Conservation (phyloP, 2,888 invertebrate genomes). For the Polia nebulosa region DNA sequence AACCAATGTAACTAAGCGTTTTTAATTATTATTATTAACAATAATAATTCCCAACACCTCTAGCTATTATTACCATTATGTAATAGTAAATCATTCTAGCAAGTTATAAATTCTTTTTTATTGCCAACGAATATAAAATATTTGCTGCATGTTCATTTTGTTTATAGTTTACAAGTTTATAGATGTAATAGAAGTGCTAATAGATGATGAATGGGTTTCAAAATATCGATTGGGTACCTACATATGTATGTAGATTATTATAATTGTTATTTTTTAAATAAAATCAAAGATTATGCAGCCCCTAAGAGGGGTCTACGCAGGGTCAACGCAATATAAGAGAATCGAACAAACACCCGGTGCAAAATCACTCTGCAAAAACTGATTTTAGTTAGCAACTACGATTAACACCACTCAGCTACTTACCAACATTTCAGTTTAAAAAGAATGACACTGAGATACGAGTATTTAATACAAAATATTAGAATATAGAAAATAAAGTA, state of each 20-base stretch:
- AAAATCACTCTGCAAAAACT: too few relatives aligned
- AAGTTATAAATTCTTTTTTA: constrained; percentile 38
- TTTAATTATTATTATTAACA: constrained; percentile 16
- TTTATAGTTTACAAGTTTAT: constrained; percentile 24
- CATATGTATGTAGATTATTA: not conserved
- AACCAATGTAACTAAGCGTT: constrained; percentile 9
- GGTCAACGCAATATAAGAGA: not conserved
- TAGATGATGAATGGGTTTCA: not conserved
- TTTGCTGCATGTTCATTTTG: constrained; percentile 40
- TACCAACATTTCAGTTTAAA: constrained; percentile 4
- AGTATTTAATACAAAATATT: constrained; percentile 22
- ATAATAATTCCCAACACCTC: constrained; percentile 29
- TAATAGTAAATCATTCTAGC: constrained; percentile 34
- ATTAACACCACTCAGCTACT: not conserved
- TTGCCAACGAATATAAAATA: constrained; percentile 32
- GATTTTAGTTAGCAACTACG: too few relatives aligned
- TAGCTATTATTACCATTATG: constrained; percentile 27
- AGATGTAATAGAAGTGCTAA: constrained; percentile 4
- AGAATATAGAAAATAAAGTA: constrained; percentile 31
- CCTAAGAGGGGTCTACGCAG: not conserved
- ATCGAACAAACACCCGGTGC: not conserved
- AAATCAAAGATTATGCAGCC: not conserved
- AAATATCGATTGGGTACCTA: not conserved
- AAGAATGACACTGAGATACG: constrained; percentile 11
- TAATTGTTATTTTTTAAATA: not conserved